A percentile compares a stretch with the other conserved stretches of the same genome.
Conservation (phyloP, 1,140 invertebrate species). For the Planococcus citri region DNA sequence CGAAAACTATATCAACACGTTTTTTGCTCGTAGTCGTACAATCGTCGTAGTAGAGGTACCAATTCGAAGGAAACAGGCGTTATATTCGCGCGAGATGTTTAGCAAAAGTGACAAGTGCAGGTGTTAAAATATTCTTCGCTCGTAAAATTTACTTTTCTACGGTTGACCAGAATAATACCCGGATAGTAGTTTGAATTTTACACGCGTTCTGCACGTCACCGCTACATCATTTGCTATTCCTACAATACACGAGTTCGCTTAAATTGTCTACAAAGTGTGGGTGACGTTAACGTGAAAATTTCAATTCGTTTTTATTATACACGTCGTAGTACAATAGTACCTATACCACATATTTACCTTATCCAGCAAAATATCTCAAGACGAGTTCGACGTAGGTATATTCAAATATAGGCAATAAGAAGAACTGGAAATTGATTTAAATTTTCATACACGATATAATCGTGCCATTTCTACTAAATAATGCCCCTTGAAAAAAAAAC, state of each 20-base stretch:
- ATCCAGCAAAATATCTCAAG: too few relatives aligned
- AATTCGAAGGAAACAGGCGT: too few relatives aligned
- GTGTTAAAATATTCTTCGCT: constrained; percentile 3
- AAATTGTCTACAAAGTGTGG: neutral
- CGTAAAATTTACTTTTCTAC: neutral
- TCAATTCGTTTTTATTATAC: neutral
- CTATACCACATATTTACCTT: too few relatives aligned
- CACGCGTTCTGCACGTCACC: neutral
- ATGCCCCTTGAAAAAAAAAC: too few relatives aligned
- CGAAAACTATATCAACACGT: constrained; percentile 3
- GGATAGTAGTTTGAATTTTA: neutral
- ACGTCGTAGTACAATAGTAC: too few relatives aligned
- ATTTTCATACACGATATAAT: too few relatives aligned
- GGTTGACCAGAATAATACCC: constrained; percentile 5
- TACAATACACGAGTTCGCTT: too few relatives aligned
- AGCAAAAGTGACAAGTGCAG: neutral
- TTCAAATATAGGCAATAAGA: too few relatives aligned
- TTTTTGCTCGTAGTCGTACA: neutral
- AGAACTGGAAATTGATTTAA: too few relatives aligned
- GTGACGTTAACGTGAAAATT: neutral
- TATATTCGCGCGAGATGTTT: neutral
- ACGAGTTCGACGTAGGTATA: too few relatives aligned
- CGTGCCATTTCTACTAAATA: too few relatives aligned
- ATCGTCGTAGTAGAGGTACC: too few relatives aligned
- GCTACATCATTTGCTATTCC: neutral